phyloP scores from a whole-genome alignment of 2,113 vertebrate genomes.

The Lipotes vexillifer region DNA sequence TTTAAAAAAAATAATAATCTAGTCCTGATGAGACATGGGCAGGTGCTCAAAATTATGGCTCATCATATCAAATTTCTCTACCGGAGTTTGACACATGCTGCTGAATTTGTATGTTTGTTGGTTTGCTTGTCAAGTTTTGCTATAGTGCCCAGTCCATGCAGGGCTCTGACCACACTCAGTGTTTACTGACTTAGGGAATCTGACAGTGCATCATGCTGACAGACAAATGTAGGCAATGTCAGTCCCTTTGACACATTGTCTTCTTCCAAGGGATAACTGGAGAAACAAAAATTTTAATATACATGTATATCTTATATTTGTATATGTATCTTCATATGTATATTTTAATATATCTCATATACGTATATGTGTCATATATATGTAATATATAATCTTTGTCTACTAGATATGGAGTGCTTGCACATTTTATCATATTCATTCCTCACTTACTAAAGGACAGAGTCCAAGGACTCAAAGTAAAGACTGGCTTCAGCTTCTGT shows the following conservation, averaged over 20 bases:
- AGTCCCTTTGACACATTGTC: not conserved
- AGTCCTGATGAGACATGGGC: not conserved
- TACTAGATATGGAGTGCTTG: not conserved
- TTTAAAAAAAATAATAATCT: not conserved
- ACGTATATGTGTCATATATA: not conserved
- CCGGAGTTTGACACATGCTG: not conserved
- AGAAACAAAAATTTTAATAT: not conserved
- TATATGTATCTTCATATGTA: not conserved
- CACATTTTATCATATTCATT: not conserved
- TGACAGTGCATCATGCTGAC: not conserved
- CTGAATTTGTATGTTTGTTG: not conserved
- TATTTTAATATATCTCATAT: not conserved
- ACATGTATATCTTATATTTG: not conserved
- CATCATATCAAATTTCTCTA: not conserved
- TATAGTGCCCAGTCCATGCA: no score
- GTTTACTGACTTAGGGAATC: no score
- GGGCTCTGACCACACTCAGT: not conserved
- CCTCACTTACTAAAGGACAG: not conserved
- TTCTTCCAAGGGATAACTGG: not conserved
- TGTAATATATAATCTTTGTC: not conserved
- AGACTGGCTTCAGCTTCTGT: not conserved
- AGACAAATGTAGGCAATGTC: not conserved
- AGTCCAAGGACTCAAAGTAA: not conserved
- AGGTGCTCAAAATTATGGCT: not conserved
- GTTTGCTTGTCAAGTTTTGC: not conserved